Conservation (phyloP, 2,113 vertebrate species). For the Varanus salvator region DNA sequence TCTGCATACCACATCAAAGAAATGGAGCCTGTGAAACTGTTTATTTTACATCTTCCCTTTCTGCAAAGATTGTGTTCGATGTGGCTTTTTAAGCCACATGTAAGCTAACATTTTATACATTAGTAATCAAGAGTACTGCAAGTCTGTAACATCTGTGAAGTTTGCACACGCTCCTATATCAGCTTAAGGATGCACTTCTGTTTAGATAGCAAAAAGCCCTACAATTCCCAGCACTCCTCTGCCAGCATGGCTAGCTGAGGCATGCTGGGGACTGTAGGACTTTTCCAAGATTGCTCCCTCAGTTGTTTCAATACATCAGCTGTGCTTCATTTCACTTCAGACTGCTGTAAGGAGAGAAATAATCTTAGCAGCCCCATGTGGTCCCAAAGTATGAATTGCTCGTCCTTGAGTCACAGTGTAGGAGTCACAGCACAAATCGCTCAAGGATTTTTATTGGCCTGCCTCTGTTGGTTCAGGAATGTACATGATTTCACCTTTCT, state of each 20-base stretch:
- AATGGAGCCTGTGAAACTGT: not conserved
- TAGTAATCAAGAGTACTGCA: not conserved
- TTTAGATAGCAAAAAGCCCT: no score
- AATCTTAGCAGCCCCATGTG: not conserved
- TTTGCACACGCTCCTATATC: not conserved
- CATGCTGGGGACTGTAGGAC: no score
- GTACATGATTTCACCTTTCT: not conserved
- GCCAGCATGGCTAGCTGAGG: no score
- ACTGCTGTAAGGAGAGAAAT: not conserved
- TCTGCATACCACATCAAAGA: not conserved
- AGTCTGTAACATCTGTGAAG: not conserved
- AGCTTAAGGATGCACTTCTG: no score
- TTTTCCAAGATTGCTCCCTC: no score
- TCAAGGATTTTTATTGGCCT: not conserved
- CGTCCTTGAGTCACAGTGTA: not conserved
- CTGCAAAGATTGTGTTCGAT: no score
- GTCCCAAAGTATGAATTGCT: not conserved
- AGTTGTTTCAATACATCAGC: no score
- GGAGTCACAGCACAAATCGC: not conserved
- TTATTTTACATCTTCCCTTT: no score
- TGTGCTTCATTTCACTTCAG: not conserved
- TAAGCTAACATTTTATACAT: no score
- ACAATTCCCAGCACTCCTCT: no score
- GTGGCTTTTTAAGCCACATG: not conserved
- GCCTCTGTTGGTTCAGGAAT: not conserved